Percentiles rank a stretch among this genome's conserved stretches.
phyloP scores from a whole-genome alignment of 2,113 vertebrate species.

The Procapra przewalskii region DNA sequence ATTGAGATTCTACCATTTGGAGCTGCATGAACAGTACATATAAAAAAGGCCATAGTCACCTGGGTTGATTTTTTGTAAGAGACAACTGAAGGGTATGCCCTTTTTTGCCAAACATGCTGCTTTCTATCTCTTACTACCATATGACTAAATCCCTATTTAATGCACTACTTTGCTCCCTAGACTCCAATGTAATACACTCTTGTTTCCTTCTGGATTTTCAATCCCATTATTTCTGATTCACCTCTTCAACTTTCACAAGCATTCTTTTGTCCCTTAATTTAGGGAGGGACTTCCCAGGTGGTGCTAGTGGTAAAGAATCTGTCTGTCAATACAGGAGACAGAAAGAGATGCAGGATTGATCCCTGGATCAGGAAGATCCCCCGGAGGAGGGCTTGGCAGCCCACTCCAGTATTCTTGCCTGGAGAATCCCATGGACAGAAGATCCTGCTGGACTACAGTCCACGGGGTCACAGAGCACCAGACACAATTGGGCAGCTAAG shows the following conservation, averaged over 20 bases:
- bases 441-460: not conserved
- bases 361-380: not conserved
- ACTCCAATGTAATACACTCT: not conserved
- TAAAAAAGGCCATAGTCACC: not conserved
- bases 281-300: not conserved
- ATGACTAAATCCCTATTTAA: not conserved
- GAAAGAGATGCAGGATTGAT: not conserved
- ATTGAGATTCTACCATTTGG: not conserved
- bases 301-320: not conserved
- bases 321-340: not conserved
- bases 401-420: not conserved
- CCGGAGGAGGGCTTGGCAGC: not conserved
- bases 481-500: too few relatives aligned
- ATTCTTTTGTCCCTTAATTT: not conserved
- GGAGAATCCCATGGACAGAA: not conserved
- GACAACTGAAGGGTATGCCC: fast-evolving
- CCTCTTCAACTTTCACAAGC: not conserved
- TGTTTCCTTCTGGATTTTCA: not conserved
- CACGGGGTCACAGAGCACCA: not conserved
- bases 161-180: not conserved
- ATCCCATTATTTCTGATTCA: not conserved
- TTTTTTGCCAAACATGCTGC: not conserved
- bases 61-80: not conserved
- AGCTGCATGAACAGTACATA: not conserved
- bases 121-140: not conserved